Base-by-base conservation (phyloP, 2,797 vertebrate genomes). In the Hephaestus fuliginosus region DNA sequence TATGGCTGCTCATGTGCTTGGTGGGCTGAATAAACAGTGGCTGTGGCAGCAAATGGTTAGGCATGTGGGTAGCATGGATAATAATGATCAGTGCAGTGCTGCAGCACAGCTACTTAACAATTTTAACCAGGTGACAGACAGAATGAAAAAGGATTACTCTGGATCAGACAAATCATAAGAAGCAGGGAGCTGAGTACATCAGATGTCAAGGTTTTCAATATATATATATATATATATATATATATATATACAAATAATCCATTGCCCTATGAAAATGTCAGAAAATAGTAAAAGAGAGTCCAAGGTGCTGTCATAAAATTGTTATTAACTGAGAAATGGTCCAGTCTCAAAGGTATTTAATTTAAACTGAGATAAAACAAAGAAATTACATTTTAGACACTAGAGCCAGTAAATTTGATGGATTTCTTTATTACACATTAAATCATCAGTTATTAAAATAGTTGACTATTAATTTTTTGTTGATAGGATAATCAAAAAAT, bases 1-100 rank as follows among this genome's bases (percentile, higher is more conserved):
- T 83, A 91, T 88, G 75, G 83, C 73, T 82, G 86, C 86, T 92
- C 84, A 73, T 88, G 87, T 91, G 91, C 87, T 91, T 85, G 82
- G 82, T 76, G 80, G 86, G 66, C 78, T 93, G 86, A 80, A 89
- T 83, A 88, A 93, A 91, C 84, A 87, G 76, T 88, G 87, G 72
- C 70, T 85, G 62, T 73, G 80, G 88, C 53, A 46, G 83, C 75
- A 83, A 85, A 89, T 77, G 78, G 78, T 82, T 82, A 82, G 61
- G 60, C 78, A 80, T 90, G 84, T 87, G 88, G 76, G 74, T 73
- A 83, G 83, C 87, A 84, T 82, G 60, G 83, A 76, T 85, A 89
- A 90, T 89, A 62, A 85, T 67, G 71, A 88, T 76, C 69, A 56
- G 68, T 64, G 69, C 63, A 69, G 58, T n/a, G n/a, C 64, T 82